Base-by-base conservation (phyloP, 2,888 invertebrate genomes). In the Pristionchus japonicus region DNA sequence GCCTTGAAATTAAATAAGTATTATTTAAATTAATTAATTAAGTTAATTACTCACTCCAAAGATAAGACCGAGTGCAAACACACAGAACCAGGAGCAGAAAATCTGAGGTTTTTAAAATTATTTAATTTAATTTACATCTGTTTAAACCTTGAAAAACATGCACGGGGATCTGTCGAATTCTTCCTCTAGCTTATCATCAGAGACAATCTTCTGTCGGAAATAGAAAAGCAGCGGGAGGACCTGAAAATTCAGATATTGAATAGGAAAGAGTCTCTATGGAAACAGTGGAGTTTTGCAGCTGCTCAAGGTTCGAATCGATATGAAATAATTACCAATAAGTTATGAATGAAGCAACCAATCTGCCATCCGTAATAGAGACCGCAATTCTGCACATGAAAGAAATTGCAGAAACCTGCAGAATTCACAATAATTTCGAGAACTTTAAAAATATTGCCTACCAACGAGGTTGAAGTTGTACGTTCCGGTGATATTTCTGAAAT, bases 321-420 rank as follows among this genome's bases (percentile, higher is more conserved):
- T 67, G 4, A 31, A 31, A 1, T 20, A 1, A 40, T 20, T 37
- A 74, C 70, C 34, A 74, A 9, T 1, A 74, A 23, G 20, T 74
- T 74, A 23, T 74, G 70, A 23, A 74, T 40, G 70, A 74, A 74
- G 70, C 70, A 74, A 1, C 40, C 70, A 74, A 74, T 74, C 23
- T 74, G 70, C 37, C 37, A 74, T 40, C 70, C 70, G 20, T 74
- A 23, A 6, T 15, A 20, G 40, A 40, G 0, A 4, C 40, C 40
- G 23, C 70, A 74, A 1, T 74, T 4, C 1, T 15, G 7, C 15
- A 31, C 23, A 20, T 74, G 23, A 15, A 74, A 40, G 17, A 11
- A 2, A 6, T 31, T 40, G 40, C 34, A 74, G 37, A 40, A 7
- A 7, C 70, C 70, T 74, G 9, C 15, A 74, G 40, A 37, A 9